phyloP scores from a whole-genome alignment of 2,113 vertebrate genomes.

The Sinocyclocheilus rhinocerous region DNA sequence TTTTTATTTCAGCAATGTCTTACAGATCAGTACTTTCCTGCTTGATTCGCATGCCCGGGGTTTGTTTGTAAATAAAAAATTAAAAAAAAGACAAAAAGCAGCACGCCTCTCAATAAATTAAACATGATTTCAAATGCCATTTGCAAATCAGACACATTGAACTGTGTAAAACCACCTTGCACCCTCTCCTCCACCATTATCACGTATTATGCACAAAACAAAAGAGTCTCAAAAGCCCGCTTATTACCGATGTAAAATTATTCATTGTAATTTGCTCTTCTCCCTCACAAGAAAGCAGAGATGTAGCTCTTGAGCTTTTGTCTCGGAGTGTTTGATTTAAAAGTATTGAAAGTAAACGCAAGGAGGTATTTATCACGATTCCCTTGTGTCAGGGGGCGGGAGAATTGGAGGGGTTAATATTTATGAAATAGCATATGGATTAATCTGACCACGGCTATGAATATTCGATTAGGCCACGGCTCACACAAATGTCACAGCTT shows the following conservation, averaged over 20 bases:
- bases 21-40: not conserved
- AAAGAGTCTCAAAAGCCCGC: slow-evolving; percentile 35
- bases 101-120: slow-evolving; percentile 50
- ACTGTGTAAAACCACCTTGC: slow-evolving; percentile 48
- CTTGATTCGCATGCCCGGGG: not conserved
- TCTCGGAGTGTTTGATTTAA: slow-evolving; percentile 41
- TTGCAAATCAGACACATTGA: slow-evolving; percentile 49
- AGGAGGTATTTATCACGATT: not conserved
- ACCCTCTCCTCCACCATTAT: slow-evolving; percentile 41
- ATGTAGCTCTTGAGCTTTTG: slow-evolving; percentile 14
- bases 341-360: slow-evolving; percentile 27
- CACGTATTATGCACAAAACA: slow-evolving; percentile 23
- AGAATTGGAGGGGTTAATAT: slow-evolving; percentile 25
- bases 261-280: slow-evolving; percentile 52
- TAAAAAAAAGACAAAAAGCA: slow-evolving; percentile 52
- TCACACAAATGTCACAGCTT: slow-evolving; percentile 65
- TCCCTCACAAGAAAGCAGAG: not conserved
- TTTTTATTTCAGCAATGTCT: not conserved
- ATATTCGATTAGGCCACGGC: slow-evolving; percentile 68
- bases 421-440: slow-evolving; percentile 54
- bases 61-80: slow-evolving; percentile 43
- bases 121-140: slow-evolving; percentile 37
- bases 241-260: slow-evolving; percentile 58
- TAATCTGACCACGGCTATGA: slow-evolving; percentile 61
- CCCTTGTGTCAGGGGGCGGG: not conserved